These are phyloP conservation scores for Odontothrips loti DNA, from an alignment of 2,888 invertebrate species.

Conservation along the genomic window DNA sequence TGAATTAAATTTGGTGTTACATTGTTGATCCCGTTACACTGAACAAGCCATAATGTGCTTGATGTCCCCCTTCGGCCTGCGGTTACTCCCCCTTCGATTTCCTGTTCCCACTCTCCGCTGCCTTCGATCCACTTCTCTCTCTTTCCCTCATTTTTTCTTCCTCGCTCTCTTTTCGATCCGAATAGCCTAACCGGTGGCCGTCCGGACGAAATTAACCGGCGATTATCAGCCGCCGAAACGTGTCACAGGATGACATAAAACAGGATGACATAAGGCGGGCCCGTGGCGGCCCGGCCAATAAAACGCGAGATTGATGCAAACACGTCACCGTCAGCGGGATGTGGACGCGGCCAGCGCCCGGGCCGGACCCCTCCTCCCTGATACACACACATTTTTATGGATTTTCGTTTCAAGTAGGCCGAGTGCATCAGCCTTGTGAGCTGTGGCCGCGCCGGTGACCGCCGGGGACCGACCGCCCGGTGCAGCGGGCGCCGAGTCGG, in stretches of 20 bases:
- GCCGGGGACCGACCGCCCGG: background rate
- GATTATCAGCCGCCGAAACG: slow-evolving; percentile 22
- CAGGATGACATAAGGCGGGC: slow-evolving; percentile 2
- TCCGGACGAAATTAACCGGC: slow-evolving; percentile 2
- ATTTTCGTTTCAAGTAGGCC: background rate
- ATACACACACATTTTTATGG: background rate
- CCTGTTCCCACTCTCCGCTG: background rate
- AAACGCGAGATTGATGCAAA: slow-evolving; percentile 7
- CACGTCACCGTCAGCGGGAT: background rate
- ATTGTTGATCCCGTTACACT: no score
- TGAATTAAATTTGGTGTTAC: no score
- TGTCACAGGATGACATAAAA: slow-evolving; percentile 25
- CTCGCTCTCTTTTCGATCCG: background rate
- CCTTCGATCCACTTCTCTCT: background rate
- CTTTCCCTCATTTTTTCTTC: background rate
- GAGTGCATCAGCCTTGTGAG: background rate
- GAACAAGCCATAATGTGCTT: no score
- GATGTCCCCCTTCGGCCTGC: no score
- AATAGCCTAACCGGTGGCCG: background rate
- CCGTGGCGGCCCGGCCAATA: background rate
- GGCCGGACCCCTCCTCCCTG: background rate
- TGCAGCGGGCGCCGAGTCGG: background rate
- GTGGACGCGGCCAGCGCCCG: no score
- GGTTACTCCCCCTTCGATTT: no score
- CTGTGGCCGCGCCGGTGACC: no score